Evolutionary conservation across 37 sponge, comb jelly and placozoan genomes (phyloP).

Genomic region (Oscarella lobularis): DNA sequence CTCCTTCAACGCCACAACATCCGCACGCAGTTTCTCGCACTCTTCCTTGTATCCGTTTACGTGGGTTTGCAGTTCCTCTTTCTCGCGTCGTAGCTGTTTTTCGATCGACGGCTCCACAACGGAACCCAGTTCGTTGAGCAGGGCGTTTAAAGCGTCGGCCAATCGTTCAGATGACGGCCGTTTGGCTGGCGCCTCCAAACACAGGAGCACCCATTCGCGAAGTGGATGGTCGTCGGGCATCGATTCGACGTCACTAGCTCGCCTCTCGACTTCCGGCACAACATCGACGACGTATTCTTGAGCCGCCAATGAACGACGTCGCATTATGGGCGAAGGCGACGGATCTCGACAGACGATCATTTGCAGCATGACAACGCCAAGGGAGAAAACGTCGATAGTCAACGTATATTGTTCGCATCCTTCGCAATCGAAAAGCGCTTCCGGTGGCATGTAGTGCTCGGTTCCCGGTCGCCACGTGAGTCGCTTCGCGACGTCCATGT

Average conservation of each 20-base stretch:
- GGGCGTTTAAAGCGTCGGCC: too few species aligned
- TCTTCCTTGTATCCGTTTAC: too few species aligned
- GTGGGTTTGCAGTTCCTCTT: too few species aligned
- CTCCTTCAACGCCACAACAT: too few species aligned
- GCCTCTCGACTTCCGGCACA: not conserved
- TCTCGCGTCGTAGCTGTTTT: too few species aligned
- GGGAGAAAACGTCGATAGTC: not conserved
- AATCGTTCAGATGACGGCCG: too few species aligned
- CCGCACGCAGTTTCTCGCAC: too few species aligned
- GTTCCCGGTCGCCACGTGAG: not conserved
- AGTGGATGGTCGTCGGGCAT: not conserved
- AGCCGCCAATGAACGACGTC: too few species aligned
- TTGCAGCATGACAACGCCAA: not conserved
- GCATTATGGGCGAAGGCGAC: not conserved
- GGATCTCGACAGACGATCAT: not conserved
- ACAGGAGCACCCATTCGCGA: not conserved
- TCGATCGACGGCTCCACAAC: too few species aligned
- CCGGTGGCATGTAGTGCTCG: not conserved
- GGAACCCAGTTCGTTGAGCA: too few species aligned
- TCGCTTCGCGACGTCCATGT: not conserved
- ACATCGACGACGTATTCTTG: not conserved
- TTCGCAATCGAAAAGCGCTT: not conserved
- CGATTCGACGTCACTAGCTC: not conserved
- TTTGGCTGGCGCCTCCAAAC: conserved; percentile 3
- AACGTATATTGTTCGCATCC: not conserved